A percentile compares a stretch with the other conserved stretches of the same genome.
phyloP scores from a whole-genome alignment of 2,113 vertebrate genomes.

The Trinectes maculatus region DNA sequence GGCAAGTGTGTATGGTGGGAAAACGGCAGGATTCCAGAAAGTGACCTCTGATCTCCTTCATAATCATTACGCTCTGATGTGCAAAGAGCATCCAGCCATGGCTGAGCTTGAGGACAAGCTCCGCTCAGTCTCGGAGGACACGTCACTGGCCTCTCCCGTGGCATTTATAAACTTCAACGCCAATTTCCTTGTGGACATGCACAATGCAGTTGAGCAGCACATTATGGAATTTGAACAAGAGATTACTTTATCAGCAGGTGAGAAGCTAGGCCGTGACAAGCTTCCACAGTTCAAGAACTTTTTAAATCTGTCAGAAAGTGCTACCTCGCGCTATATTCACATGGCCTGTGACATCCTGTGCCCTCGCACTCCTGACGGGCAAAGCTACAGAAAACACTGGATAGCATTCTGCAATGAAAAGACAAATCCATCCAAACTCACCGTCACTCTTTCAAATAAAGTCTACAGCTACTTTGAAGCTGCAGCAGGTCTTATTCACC shows the following conservation, averaged over 20 bases:
- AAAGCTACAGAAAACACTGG: constrained; percentile 79
- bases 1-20: constrained; percentile 60
- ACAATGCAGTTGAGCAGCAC: constrained; percentile 73
- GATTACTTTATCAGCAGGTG: constrained; percentile 57
- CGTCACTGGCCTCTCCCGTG: constrained; percentile 63
- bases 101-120: constrained; percentile 70
- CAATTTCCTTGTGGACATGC: constrained; percentile 76
- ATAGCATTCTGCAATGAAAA: constrained; percentile 81
- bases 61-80: constrained; percentile 77
- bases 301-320: constrained; percentile 78
- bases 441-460: constrained; percentile 53
- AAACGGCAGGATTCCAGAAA: constrained; percentile 52
- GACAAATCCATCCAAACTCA: constrained; percentile 73
- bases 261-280: constrained; percentile 79
- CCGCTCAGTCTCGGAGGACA: not conserved
- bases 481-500: constrained; percentile 80
- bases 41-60: constrained; percentile 75
- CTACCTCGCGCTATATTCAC: constrained; percentile 79
- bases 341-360: constrained; percentile 78
- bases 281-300: constrained; percentile 74
- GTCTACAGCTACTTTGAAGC: constrained; percentile 79
- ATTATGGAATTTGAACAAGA: constrained; percentile 77
- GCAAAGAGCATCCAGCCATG: constrained; percentile 72
- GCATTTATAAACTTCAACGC: constrained; percentile 76
- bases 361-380: constrained; percentile 26